These are phyloP conservation scores for Eurytoma adleriae DNA, from an alignment of 2,888 invertebrate genomes.

Conservation along the genomic window DNA sequence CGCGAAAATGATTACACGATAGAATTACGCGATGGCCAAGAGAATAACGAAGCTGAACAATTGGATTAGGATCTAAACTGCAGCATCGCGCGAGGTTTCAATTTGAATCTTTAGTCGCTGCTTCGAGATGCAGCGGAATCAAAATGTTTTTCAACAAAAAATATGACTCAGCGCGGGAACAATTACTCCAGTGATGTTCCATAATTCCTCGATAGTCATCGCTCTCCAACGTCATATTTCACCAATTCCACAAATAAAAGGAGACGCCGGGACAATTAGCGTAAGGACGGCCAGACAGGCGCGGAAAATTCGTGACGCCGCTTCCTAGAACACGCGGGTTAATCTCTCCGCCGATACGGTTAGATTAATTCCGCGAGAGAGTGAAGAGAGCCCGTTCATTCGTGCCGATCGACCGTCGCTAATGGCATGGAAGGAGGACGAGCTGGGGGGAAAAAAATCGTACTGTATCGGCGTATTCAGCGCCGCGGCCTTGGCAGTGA, in stretches of 20 bases:
- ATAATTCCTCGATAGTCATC: conserved; percentile 6
- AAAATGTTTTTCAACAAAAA: conserved; percentile 2
- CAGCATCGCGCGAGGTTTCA: neutral
- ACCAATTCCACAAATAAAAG: conserved; percentile 13
- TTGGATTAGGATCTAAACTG: too few species aligned
- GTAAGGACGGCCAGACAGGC: neutral
- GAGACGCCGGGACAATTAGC: conserved; percentile 13
- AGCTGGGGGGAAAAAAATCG: neutral
- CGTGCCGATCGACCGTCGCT: neutral
- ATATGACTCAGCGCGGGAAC: conserved; percentile 5
- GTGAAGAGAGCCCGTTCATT: conserved; percentile 41
- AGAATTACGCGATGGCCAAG: too few species aligned
- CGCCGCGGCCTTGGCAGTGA: conserved; percentile 46
- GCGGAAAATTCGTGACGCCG: conserved; percentile 29
- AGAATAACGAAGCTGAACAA: too few species aligned
- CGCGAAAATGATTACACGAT: too few species aligned
- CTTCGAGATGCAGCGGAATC: neutral
- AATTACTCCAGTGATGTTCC: neutral
- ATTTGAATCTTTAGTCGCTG: too few species aligned
- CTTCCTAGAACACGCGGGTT: conserved; percentile 32
- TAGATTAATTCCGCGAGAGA: neutral
- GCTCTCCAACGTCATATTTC: neutral
- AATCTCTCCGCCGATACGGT: conserved; percentile 8
- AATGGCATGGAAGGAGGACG: neutral
- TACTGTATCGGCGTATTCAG: conserved; percentile 1